Conservation (phyloP, 2,888 invertebrate species). For the Alentia gelatinosa region DNA sequence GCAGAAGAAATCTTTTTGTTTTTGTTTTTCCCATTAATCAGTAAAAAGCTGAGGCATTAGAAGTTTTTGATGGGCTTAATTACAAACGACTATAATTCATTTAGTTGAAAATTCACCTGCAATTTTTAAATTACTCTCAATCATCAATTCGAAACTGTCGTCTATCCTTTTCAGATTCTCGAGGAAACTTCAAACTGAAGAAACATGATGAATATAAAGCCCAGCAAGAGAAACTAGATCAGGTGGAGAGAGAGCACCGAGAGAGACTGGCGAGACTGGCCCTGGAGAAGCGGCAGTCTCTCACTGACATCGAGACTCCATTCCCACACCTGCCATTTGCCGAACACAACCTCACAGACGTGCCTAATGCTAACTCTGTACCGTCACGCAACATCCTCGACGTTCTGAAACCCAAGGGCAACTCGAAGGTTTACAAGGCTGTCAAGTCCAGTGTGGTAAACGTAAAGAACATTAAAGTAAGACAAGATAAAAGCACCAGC, state of each 20-base stretch:
- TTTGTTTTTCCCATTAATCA: too few species aligned
- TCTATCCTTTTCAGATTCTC: constrained; percentile 65
- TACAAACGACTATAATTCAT: too few species aligned
- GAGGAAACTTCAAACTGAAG: constrained; percentile 69
- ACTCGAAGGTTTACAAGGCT: constrained; percentile 48
- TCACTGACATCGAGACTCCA: neutral
- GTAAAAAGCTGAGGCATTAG: too few species aligned
- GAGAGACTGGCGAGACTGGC: neutral
- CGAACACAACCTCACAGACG: neutral
- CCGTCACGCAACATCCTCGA: neutral
- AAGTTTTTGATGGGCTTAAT: too few species aligned
- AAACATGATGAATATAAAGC: constrained; percentile 65
- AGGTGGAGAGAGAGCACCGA: neutral
- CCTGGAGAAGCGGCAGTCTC: neutral
- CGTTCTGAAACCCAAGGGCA: neutral
- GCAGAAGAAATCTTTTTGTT: too few species aligned
- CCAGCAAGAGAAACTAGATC: neutral
- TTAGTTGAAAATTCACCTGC: too few species aligned
- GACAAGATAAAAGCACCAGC: neutral
- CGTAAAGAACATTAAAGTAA: neutral
- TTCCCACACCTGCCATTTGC: neutral
- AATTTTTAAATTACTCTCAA: neutral
- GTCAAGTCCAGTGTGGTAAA: neutral
- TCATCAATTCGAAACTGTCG: neutral
- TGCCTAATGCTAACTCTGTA: neutral